Conservation (phyloP, 2,888 invertebrate species). For the Cheilosia grossa region DNA sequence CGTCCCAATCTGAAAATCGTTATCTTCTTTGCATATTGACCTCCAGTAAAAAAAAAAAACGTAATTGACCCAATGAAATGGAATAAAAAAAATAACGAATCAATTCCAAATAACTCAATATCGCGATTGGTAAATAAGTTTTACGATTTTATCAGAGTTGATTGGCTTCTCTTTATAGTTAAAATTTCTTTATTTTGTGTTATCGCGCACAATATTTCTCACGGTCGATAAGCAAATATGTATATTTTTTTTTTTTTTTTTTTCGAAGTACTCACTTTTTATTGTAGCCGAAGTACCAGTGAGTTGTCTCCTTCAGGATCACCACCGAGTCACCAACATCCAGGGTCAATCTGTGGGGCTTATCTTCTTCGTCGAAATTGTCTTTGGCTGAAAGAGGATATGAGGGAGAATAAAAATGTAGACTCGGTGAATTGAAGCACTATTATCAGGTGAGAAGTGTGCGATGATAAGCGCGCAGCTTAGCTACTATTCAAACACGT, state of each 20-base stretch:
- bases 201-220: slow-evolving; percentile 28
- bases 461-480: slow-evolving; percentile 42
- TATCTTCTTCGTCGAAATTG: slow-evolving; percentile 82
- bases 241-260: background rate
- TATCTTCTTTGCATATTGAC: slow-evolving; percentile 68
- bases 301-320: slow-evolving; percentile 82
- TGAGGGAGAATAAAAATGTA: background rate
- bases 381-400: slow-evolving; percentile 80
- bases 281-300: slow-evolving; percentile 83
- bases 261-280: slow-evolving; percentile 80
- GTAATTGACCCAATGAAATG: slow-evolving; percentile 67
- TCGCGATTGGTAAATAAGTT: slow-evolving; percentile 35
- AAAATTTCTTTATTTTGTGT: background rate
- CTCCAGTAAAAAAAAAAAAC: slow-evolving; percentile 43
- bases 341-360: slow-evolving; percentile 82
- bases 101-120: slow-evolving; percentile 46
- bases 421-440: background rate
- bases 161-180: slow-evolving; percentile 1
- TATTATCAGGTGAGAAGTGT: background rate
- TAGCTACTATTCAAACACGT: slow-evolving; percentile 45
- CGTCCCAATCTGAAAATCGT: slow-evolving; percentile 45
- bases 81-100: background rate
- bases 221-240: background rate
- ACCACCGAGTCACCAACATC: slow-evolving; percentile 83
- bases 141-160: slow-evolving; percentile 34